phyloP scores from a whole-genome alignment of 2,797 vertebrate species.

The Xiphorhynchus erythropygius region DNA sequence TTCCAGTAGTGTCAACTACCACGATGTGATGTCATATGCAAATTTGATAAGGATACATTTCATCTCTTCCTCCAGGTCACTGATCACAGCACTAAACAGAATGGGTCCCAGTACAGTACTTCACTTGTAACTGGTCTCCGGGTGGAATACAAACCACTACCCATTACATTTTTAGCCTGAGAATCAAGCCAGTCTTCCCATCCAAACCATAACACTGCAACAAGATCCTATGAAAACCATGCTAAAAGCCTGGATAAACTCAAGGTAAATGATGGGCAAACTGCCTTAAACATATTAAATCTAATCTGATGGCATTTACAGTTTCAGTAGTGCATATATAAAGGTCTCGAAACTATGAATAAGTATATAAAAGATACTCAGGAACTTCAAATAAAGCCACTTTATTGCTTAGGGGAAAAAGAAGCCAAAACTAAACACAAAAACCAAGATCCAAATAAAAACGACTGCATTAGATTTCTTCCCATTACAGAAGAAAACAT shows the following conservation, averaged over 20 bases:
- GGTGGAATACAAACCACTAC: not conserved
- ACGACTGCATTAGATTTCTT: not conserved
- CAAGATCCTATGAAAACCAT: not conserved
- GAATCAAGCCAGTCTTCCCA: not conserved
- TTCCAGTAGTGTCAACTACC: rapidly evolving
- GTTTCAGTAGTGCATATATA: not conserved
- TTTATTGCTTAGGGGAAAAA: not conserved
- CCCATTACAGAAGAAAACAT: not conserved
- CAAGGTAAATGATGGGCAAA: not conserved
- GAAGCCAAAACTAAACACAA: not conserved
- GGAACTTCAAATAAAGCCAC: not conserved
- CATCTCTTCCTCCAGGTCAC: not conserved
- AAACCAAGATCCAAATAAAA: not conserved
- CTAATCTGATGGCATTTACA: not conserved
- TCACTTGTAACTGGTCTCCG: not conserved
- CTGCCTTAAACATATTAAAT: not conserved
- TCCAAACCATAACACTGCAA: not conserved
- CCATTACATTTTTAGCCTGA: not conserved
- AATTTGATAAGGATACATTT: not conserved
- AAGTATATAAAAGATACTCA: not conserved
- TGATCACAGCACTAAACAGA: not conserved
- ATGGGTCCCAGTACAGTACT: not conserved
- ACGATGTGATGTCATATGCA: not conserved
- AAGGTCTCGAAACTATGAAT: not conserved
- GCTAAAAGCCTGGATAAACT: not conserved